Evolutionary conservation across 2,888 invertebrate genomes (phyloP).

Genomic region (Oscheius sp.): DNA sequence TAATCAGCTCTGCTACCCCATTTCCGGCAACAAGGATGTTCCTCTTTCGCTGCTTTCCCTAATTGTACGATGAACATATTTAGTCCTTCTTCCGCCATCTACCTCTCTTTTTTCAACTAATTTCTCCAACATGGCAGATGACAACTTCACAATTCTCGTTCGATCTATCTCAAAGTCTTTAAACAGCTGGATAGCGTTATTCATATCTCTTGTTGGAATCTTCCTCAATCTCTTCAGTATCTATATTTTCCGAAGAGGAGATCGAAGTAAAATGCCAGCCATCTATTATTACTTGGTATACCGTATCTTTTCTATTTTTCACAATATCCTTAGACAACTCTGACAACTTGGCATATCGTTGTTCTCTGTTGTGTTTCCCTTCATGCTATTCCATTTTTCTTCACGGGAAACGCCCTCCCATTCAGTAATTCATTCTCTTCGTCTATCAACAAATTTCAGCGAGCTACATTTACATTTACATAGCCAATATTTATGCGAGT

Average conservation of each 20-base stretch:
- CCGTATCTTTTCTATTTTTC: neutral
- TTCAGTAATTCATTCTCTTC: neutral
- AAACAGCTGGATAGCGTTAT: neutral
- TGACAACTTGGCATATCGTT: neutral
- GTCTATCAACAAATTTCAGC: neutral
- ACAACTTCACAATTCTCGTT: too few species aligned
- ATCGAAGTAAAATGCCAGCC: neutral
- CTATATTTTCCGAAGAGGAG: neutral
- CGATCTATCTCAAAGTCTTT: too few species aligned
- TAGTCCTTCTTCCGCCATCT: too few species aligned
- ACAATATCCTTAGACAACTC: neutral
- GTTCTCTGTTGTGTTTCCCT: neutral
- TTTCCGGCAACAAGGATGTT: too few species aligned
- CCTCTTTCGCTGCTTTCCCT: too few species aligned
- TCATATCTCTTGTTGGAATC: neutral
- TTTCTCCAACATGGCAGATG: too few species aligned
- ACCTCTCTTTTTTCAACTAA: too few species aligned
- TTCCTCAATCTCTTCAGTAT: conserved; percentile 6
- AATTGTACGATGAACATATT: too few species aligned
- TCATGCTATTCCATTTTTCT: conserved; percentile 4
- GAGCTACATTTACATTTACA: neutral
- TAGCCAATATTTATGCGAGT: neutral
- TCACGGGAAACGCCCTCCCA: neutral
- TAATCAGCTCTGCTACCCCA: too few species aligned
- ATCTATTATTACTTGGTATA: conserved; percentile 3